Conservation (phyloP, 2,888 invertebrate genomes). For the Harmothoe impar region DNA sequence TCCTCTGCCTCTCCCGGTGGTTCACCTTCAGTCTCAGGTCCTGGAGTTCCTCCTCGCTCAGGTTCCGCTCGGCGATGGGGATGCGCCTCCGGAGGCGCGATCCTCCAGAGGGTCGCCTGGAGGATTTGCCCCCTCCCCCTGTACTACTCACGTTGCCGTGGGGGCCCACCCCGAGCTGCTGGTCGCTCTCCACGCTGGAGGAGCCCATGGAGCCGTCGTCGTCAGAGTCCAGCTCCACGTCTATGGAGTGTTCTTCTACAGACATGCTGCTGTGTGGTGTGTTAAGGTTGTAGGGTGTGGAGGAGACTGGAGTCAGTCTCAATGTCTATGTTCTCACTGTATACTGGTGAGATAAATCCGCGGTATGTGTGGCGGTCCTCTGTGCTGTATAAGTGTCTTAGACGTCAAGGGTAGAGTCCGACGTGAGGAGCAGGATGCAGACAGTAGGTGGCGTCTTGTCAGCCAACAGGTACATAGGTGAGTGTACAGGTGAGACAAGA, state of each 20-base stretch:
- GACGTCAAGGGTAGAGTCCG: too few species aligned
- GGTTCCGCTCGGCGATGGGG: slow-evolving; percentile 58
- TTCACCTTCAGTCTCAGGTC: slow-evolving; percentile 83
- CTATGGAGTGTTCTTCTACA: slow-evolving; percentile 41
- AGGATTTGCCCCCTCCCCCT: neutral
- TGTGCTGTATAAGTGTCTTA: too few species aligned
- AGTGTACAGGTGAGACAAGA: neutral
- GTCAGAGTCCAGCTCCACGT: slow-evolving; percentile 53
- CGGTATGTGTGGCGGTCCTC: neutral
- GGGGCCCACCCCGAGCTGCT: neutral
- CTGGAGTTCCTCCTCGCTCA: slow-evolving; percentile 76
- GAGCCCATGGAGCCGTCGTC: slow-evolving; percentile 54
- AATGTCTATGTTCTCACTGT: neutral
- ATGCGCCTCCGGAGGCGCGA: neutral
- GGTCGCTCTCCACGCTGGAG: slow-evolving; percentile 55
- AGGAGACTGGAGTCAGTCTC: too few species aligned
- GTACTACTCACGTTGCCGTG: neutral
- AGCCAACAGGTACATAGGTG: too few species aligned
- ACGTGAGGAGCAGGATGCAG: too few species aligned
- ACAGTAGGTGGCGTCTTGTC: too few species aligned
- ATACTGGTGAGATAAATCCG: neutral
- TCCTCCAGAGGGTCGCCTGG: neutral
- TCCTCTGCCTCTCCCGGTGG: slow-evolving; percentile 83
- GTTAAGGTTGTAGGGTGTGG: too few species aligned
- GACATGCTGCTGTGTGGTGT: neutral